Base-by-base conservation (phyloP, 2,888 invertebrate genomes). In the Alentia gelatinosa region DNA sequence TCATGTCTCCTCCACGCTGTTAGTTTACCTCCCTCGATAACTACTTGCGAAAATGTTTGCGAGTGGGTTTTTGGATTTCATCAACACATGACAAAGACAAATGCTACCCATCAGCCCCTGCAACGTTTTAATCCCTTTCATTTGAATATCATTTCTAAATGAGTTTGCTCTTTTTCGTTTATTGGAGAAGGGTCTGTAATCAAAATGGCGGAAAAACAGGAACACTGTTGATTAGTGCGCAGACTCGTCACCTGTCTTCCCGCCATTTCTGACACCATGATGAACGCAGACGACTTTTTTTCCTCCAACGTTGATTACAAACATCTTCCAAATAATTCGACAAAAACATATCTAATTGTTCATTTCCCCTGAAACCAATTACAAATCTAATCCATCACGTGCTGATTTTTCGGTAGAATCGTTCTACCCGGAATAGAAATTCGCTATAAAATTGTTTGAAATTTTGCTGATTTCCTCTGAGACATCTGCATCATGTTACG, bases 361-460 rank as follows among this genome's bases (percentile, higher is more conserved):
- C 86, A 86, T 86, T 86, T 86, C 86, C 86, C 86, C 50, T 86
- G 86, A 86, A 86, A 86, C 86, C 86, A 86, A 86, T 86, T 86
- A 86, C 47, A 86, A 86, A 86, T 86, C 86, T 50, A 86, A 86
- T 86, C 86, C 86, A 86, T 86, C 86, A 86, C 47, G 33, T 9
- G 9, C 47, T 30, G 19, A 47, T 50, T 86, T 86, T 86, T 47
- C 33, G 30, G 15, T 47, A 23, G 26, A 42, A 47, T 86, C 50
- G 47, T 47, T 86, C 42, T 50, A 42, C 9, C 12, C 35, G 47
- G 47, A 86, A 30, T 30, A 47, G 23, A 86, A 86, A 86, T 42
- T 86, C 47, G 42, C 86, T 47, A 33, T 30, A 42, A 47, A 86
- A 86, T 86, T 23, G 79, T 86, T 39, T 47, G 42, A 47, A 50